These are phyloP conservation scores for Cavia aperea DNA, from an alignment of 2,113 vertebrate species.

Conservation along the genomic window DNA sequence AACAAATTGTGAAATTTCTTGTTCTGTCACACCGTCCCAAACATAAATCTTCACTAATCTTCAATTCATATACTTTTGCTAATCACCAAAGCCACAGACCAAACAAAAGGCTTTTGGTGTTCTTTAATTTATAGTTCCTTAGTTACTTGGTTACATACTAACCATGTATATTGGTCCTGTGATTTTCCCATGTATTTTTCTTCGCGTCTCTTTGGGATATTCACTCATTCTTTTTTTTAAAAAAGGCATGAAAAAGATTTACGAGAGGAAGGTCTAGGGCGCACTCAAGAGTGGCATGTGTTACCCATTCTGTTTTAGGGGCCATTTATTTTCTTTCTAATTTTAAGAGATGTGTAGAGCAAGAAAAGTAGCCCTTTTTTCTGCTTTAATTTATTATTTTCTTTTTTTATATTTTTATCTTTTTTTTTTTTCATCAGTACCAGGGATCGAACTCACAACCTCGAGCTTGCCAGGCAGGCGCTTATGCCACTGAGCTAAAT, in stretches of 20 bases:
- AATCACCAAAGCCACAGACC: not conserved
- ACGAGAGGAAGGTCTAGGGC: not conserved
- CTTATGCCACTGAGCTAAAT: too few species aligned
- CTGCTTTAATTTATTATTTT: not conserved
- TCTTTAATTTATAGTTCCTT: not conserved
- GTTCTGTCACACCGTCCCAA: not conserved
- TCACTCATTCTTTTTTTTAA: not conserved
- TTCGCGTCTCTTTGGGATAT: not conserved
- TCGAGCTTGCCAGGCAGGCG: too few species aligned
- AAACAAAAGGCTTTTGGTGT: not conserved
- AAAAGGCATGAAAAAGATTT: not conserved
- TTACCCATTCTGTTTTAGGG: not conserved
- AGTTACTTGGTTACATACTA: not conserved
- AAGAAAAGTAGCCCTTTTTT: not conserved
- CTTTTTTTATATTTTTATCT: not conserved
- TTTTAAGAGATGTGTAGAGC: not conserved
- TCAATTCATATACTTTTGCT: not conserved
- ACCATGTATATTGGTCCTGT: not conserved
- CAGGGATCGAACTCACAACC: too few species aligned
- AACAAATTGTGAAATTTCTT: conserved; percentile 12
- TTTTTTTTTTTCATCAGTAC: too few species aligned
- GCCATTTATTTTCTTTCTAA: not conserved
- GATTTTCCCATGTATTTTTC: not conserved
- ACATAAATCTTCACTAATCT: not conserved
- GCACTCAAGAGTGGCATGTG: not conserved